These are phyloP conservation scores for Axis porcinus DNA, from an alignment of 2,113 vertebrate genomes.

Conservation along the genomic window DNA sequence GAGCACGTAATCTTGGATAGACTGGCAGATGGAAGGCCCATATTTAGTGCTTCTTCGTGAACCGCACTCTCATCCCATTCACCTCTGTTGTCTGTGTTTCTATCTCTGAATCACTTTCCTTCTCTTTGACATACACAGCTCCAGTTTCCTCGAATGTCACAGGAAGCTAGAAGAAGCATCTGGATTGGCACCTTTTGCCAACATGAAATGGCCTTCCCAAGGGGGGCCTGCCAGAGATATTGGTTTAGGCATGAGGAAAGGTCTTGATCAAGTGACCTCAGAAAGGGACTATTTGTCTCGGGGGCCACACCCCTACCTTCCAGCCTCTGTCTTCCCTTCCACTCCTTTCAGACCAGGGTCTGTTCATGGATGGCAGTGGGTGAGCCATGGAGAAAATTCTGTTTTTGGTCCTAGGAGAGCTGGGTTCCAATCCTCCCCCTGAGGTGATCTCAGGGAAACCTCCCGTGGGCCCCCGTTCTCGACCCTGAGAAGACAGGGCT, in stretches of 20 bases:
- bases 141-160: neutral
- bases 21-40: neutral
- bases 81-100: neutral
- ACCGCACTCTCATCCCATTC: rapidly evolving
- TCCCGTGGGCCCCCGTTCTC: neutral
- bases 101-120: neutral
- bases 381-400: neutral
- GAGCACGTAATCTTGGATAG: neutral
- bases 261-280: neutral
- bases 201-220: neutral
- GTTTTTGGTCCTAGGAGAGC: neutral
- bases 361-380: neutral
- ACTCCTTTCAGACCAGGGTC: neutral
- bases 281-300: neutral
- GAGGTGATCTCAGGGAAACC: neutral
- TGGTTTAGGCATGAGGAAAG: neutral
- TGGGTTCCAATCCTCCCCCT: neutral
- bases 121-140: neutral
- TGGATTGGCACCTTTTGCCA: neutral
- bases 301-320: neutral
- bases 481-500: neutral
- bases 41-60: neutral
- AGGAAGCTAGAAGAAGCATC: neutral
- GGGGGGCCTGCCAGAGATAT: too few species aligned
- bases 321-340: neutral